Base-by-base conservation (phyloP, 2,888 invertebrate species). In the Theretra japonica region DNA sequence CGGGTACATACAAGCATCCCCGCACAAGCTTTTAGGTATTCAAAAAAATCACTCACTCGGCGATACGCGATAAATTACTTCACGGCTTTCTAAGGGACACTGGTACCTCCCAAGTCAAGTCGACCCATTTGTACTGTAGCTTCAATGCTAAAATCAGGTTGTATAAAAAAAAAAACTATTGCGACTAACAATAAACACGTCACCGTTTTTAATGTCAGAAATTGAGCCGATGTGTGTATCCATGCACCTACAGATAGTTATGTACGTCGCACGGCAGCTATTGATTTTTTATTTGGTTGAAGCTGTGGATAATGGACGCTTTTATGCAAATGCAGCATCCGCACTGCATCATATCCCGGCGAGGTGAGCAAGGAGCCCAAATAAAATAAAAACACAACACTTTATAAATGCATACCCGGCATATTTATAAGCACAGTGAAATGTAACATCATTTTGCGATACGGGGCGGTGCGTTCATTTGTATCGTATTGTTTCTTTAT, bases 311-410 rank as follows among this genome's bases (percentile, higher is more conserved):
- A 93, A 93, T 93, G 92, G 91, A 88, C 83, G 92, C 90, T 91
- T 93, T 92, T 92, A 93, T 93, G 93, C 91, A 93, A 92, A 93
- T 93, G 88, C 89, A 86, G 88, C 87, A 87, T 88, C 90, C 91
- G 92, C 92, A 91, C 84, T 92, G 91, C 92, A 93, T 92, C 90
- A 90, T 88, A 88, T 84, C 85, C 80, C 78, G 71, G 75, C 69
- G 80, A 77, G 79, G 80, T 80, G 80, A 78, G 75, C 77, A 81
- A 82, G 79, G 76, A 80, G 80, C 78, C 79, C 79, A 82, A 86
- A 83, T 76, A 80, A 79, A 77, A 80, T 78, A 75, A 80, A 76
- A 75, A 73, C 75, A 41, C 11, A 78, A 50, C 50, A 70, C 56
- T 19, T 65, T 48, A 48, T 65, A 17, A 48, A 71, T 65, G 72